These are phyloP conservation scores for Octomys mimax DNA, from an alignment of 2,797 vertebrate genomes.

Conservation along the genomic window DNA sequence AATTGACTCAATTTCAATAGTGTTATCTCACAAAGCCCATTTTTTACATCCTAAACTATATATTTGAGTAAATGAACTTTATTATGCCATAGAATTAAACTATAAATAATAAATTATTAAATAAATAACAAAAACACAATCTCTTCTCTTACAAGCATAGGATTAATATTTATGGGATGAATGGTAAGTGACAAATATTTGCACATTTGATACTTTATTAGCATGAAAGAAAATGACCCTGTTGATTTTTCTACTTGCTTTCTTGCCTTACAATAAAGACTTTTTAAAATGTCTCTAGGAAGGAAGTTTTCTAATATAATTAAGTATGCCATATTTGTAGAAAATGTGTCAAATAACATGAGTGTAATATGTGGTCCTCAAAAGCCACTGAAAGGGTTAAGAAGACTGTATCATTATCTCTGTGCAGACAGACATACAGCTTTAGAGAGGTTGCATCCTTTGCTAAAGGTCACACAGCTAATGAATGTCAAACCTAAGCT, in stretches of 20 bases:
- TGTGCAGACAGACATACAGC: conserved; percentile 1
- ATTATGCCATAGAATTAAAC: conserved; percentile 7
- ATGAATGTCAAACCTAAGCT: conserved; percentile 28
- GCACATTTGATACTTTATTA: conserved; percentile 12
- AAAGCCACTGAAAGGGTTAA: not conserved
- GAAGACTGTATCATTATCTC: not conserved
- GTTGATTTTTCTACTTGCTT: not conserved
- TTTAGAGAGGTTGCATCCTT: conserved; percentile 18
- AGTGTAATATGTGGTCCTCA: not conserved
- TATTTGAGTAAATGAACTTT: conserved; percentile 2
- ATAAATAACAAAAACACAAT: not conserved
- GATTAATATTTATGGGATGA: not conserved
- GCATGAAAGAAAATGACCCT: not conserved
- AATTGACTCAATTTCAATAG: not conserved
- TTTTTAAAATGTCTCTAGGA: not conserved
- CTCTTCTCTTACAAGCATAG: not conserved
- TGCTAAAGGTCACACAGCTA: not conserved
- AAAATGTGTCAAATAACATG: not conserved
- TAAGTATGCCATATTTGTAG: not conserved
- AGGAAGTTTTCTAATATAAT: not conserved
- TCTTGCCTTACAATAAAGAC: not conserved
- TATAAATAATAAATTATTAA: not conserved
- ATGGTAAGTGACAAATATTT: not conserved
- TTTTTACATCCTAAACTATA: not conserved
- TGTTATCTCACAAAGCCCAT: not conserved